phyloP scores from a whole-genome alignment of 1,140 invertebrate species.

The Macrotrachela quadricornifera region DNA sequence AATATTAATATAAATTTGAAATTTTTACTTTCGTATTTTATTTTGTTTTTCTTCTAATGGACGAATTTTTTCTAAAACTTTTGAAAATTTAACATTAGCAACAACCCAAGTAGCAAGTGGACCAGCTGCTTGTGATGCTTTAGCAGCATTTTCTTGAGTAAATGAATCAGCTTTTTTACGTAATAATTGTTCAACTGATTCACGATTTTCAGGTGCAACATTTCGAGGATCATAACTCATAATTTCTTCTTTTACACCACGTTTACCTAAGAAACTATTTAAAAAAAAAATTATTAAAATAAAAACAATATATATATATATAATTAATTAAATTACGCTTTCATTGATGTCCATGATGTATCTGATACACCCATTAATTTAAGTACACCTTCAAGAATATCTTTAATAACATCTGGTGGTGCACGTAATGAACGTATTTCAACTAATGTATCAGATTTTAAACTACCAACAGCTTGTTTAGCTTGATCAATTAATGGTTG shows the following conservation, averaged over 20 bases:
- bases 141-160: conserved; percentile 57
- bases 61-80: conserved; percentile 66
- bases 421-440: conserved; percentile 85
- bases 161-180: conserved; percentile 61
- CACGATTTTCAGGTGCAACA: conserved; percentile 55
- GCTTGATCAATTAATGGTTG: conserved; percentile 62
- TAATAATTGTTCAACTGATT: conserved; percentile 60
- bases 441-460: conserved; percentile 71
- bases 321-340: conserved; percentile 38
- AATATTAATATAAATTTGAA: too few relatives aligned
- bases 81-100: conserved; percentile 76
- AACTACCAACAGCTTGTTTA: conserved; percentile 68
- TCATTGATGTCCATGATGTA: conserved; percentile 98
- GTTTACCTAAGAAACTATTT: conserved; percentile 61
- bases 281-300: not conserved
- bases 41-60: conserved; percentile 68
- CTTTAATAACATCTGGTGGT: conserved; percentile 80
- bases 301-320: not conserved
- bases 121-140: conserved; percentile 83
- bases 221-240: conserved; percentile 72
- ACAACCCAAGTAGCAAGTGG: conserved; percentile 85
- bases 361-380: conserved; percentile 92
- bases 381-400: conserved; percentile 87
- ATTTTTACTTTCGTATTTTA: conserved; percentile 44
- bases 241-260: conserved; percentile 91